Base-by-base conservation (phyloP, 2,113 vertebrate species). In the Pagrus major region DNA sequence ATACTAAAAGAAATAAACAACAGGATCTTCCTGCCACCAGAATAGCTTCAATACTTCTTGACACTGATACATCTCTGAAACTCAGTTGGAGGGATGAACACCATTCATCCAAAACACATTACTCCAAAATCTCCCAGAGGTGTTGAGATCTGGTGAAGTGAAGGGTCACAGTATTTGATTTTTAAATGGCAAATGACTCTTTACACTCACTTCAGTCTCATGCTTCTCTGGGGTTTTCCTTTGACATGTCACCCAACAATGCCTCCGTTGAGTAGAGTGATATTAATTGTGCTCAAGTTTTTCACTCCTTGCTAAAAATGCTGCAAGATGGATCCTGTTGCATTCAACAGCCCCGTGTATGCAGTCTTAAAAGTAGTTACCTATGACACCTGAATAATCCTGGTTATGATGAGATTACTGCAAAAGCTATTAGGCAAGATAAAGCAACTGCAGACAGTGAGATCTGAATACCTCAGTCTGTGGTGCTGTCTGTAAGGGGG, bases 401-500 rank as follows among this genome's bases (percentile, higher is more conserved):
- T 56, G 41, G 0, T 47, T 29, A 37, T 12, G 18, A 31, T 33
- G 44, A 0, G 2, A 12, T 6, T 42, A 5, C 11, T 52, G 52
- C 44, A 76, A 52, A 75, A 16, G 3, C 25, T 41, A 39, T 20
- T 1, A 49, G 20, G 9, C 10, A 18, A 41, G 2, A 29, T 21
- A 60, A 39, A 41, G 9, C 33, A 59, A 61, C 27, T n/a, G 16
- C 1, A 37, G 14, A 35, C 20, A 23, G 3, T n/a, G 31, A 41
- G 18, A 39, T 55, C 58, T 18, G n/a, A n/a, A n/a, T n/a, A n/a
- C n/a, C 16, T 31, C 70, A 21, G 23, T 55, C 37, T 37, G 41
- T 41, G 16, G 67, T n/a, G 52, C 41, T 6, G 49, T 42, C 29
- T 23, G 71, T 41, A 56, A 46, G 47, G 76, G 71, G 67, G 73